These are phyloP conservation scores for Drosophila ustulata DNA, from an alignment of 2,888 invertebrate genomes.

Conservation along the genomic window DNA sequence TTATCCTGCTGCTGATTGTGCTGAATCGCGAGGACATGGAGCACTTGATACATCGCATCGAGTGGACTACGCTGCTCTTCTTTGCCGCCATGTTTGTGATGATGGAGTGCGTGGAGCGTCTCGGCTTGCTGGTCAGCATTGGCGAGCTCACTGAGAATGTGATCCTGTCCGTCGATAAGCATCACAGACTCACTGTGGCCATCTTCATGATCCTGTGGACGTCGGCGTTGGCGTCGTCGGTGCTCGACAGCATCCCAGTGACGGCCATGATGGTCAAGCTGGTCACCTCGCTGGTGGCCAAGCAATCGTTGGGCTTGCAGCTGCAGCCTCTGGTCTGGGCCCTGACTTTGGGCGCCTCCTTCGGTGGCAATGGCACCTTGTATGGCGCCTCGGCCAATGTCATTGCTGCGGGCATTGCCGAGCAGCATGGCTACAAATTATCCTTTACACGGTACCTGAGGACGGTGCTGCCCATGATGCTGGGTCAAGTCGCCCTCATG, in stretches of 20 bases:
- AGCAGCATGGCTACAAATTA: slow-evolving; percentile 95
- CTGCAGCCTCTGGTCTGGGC: slow-evolving; percentile 94
- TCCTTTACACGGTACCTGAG: slow-evolving; percentile 93
- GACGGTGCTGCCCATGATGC: slow-evolving; percentile 94
- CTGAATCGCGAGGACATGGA: slow-evolving; percentile 87
- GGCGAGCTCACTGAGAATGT: slow-evolving; percentile 90
- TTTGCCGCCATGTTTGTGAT: slow-evolving; percentile 85
- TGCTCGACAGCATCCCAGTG: slow-evolving; percentile 96
- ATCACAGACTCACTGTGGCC: slow-evolving; percentile 89
- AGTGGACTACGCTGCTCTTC: slow-evolving; percentile 84
- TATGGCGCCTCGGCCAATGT: slow-evolving; percentile 97
- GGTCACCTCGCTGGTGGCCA: slow-evolving; percentile 89
- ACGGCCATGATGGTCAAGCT: slow-evolving; percentile 96
- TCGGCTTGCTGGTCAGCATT: slow-evolving; percentile 93
- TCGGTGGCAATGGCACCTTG: slow-evolving; percentile 96
- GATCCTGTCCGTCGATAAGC: slow-evolving; percentile 88
- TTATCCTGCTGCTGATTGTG: slow-evolving; percentile 90
- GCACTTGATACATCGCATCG: slow-evolving; percentile 83
- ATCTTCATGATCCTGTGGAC: slow-evolving; percentile 93
- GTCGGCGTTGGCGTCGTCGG: slow-evolving; percentile 94
- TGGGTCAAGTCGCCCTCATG: slow-evolving; percentile 89
- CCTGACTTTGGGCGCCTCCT: slow-evolving; percentile 93
- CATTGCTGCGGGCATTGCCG: slow-evolving; percentile 95
- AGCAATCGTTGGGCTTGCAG: slow-evolving; percentile 89
- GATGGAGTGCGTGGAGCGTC: slow-evolving; percentile 89